phyloP scores from a whole-genome alignment of 2,113 vertebrate species.

The Suricata suricatta region DNA sequence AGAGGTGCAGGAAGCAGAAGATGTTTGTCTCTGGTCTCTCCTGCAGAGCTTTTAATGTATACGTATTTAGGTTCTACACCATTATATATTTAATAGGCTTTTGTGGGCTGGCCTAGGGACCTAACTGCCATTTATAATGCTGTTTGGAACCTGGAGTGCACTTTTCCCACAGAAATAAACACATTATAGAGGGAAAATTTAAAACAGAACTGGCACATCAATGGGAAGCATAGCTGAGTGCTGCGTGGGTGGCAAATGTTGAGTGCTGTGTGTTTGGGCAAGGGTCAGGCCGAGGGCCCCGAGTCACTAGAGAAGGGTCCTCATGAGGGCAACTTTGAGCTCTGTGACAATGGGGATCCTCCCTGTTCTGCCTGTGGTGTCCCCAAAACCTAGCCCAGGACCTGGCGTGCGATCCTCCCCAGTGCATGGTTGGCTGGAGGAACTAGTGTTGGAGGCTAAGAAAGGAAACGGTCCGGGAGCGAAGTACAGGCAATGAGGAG shows the following conservation, averaged over 20 bases:
- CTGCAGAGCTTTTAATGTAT: slow-evolving; percentile 60
- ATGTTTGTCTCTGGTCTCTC: not conserved
- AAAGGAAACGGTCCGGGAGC: not conserved
- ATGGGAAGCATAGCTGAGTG: not conserved
- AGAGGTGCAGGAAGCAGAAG: not conserved
- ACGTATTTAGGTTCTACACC: not conserved
- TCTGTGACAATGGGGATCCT: not conserved
- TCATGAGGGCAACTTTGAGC: not conserved
- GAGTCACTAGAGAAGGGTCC: not conserved
- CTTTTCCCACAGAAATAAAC: slow-evolving; percentile 72
- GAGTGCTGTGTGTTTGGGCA: not conserved
- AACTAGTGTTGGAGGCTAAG: not conserved
- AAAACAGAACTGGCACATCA: not conserved
- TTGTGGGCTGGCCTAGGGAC: slow-evolving; percentile 60
- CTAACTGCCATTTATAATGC: slow-evolving; percentile 65
- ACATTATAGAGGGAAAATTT: slow-evolving; percentile 61
- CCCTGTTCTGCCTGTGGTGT: not conserved
- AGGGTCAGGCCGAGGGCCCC: not conserved
- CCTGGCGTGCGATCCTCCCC: not conserved
- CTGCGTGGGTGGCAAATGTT: not conserved
- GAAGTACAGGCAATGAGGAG: not conserved
- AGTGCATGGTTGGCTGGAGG: not conserved
- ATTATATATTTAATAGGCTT: slow-evolving; percentile 73
- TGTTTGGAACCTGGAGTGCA: slow-evolving; percentile 55
- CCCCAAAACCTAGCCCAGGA: not conserved